Base-by-base conservation (phyloP, 2,797 vertebrate genomes). In the Naso thynnoides region DNA sequence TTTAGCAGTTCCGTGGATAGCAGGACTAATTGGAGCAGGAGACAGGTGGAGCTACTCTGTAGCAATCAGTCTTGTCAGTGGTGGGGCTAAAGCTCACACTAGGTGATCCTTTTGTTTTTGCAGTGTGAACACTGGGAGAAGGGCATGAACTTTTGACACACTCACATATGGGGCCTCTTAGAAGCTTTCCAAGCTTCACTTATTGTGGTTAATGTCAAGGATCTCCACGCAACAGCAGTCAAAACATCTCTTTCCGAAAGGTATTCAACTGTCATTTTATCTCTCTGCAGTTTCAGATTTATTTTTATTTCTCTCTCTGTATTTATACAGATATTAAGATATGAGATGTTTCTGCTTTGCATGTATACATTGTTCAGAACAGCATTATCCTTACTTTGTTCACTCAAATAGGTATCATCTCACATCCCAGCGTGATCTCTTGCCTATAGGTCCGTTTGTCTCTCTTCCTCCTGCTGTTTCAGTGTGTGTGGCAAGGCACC, bases 61-160 rank as follows among this genome's bases (percentile, higher is more conserved):
- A 93, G 94, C 93, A 92, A 94, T 95, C 96, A 93, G 94, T 94
- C 95, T 95, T 94, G 92, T 96, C 95, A 95, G 94, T 89, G 91
- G 73, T 77, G 83, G 85, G 91, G 88, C 93, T 89, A 1, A 4
- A 91, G 89, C 93, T 92, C 84, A 78, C 72, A 45, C 94, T 92
- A 86, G 91, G 90, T 88, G 90, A 95, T 93, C 92, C 93, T 93
- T 95, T 95, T 96, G 93, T 96, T 96, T 95, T 95, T 95, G 94
- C 94, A 94, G 92, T 92, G 91, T 91, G 90, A 95, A 93, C 94
- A 90, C 90, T 84, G 91, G 93, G 91, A 91, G 89, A 86, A 75
- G 92, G 92, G 87, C 92, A 87, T 96, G 95, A 96, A 96, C 95
- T 95, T 92, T 90, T 89, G 92, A 93, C 93, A 93, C 90, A 59